These are phyloP conservation scores for Acanthococcus lagerstroemiae DNA, from an alignment of 2,888 invertebrate genomes.

Conservation along the genomic window DNA sequence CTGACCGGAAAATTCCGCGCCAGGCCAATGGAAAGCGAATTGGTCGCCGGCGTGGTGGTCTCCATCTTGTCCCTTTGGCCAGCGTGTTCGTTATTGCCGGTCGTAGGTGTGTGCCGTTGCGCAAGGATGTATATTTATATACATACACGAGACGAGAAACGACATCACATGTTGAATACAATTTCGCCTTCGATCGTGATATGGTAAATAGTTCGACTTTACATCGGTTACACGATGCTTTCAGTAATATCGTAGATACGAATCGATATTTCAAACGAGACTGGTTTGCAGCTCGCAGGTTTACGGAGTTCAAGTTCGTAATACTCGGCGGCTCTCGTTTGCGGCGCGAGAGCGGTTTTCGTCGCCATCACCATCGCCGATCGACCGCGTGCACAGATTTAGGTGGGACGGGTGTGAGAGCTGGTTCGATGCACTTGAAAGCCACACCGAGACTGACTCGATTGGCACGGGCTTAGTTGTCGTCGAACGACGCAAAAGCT, in stretches of 20 bases:
- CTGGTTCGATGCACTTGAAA: no score
- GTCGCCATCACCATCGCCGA: not conserved
- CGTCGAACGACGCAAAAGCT: no score
- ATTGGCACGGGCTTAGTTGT: no score
- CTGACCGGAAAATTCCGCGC: no score
- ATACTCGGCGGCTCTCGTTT: not conserved
- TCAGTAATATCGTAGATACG: not conserved
- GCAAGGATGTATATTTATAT: no score
- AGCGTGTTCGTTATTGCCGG: not conserved
- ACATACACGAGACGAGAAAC: no score
- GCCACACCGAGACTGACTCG: no score
- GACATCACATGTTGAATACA: not conserved
- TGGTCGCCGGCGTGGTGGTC: no score
- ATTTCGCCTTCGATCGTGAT: not conserved
- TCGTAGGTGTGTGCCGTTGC: not conserved
- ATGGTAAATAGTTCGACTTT: not conserved
- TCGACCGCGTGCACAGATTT: no score
- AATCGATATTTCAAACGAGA: not conserved
- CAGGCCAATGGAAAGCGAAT: no score
- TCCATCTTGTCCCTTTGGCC: no score
- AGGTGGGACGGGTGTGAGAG: no score
- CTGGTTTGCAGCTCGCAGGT: not conserved
- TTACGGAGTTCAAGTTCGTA: not conserved
- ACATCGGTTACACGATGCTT: not conserved
- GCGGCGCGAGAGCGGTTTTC: not conserved